These are phyloP conservation scores for Spisula solida DNA, from an alignment of 2,888 invertebrate species.

Conservation along the genomic window DNA sequence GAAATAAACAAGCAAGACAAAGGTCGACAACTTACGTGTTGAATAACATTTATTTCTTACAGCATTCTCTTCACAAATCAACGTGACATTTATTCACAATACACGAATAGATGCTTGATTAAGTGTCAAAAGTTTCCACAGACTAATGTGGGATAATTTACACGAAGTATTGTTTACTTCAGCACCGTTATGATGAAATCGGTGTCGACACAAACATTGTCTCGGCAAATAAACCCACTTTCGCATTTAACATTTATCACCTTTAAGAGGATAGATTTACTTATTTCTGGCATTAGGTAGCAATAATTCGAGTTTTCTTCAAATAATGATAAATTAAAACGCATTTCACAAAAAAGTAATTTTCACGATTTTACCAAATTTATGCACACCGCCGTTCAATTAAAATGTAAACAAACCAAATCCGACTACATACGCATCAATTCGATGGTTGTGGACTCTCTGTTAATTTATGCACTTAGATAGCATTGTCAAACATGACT, in stretches of 20 bases:
- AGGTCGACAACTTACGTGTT: no score
- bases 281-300: background rate
- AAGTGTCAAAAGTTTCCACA: no score
- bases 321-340: background rate
- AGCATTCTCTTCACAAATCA: no score
- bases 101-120: no score
- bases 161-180: background rate
- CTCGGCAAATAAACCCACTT: background rate
- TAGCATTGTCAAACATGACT: background rate
- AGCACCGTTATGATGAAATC: constrained; percentile 20
- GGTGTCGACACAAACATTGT: background rate
- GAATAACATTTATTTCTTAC: no score
- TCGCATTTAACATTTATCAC: background rate
- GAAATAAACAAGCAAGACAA: no score
- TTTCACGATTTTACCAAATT: background rate
- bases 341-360: background rate
- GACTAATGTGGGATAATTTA: background rate
- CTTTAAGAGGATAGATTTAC: background rate
- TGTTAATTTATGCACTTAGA: background rate
- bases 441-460: background rate
- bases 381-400: background rate
- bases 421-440: background rate
- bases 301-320: background rate
- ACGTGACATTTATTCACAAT: no score
- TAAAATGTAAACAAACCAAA: constrained; percentile 10